These are phyloP conservation scores for Myotis planiceps DNA, from an alignment of 2,797 vertebrate genomes.

Conservation along the genomic window DNA sequence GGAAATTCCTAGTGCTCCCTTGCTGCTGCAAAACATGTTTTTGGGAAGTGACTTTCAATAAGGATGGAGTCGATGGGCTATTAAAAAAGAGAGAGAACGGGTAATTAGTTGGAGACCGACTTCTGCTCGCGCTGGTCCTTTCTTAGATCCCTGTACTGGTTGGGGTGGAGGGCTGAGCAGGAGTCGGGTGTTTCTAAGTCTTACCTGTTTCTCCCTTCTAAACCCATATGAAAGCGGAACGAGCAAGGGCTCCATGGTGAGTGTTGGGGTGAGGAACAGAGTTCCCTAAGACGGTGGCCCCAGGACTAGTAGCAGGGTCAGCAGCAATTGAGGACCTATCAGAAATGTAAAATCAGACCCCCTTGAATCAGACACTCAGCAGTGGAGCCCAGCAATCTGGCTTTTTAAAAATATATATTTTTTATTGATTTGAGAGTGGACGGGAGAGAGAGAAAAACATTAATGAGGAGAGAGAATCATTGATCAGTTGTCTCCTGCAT, in stretches of 20 bases:
- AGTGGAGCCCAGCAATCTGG: background rate
- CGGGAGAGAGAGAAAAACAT: too few species aligned
- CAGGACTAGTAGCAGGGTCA: background rate
- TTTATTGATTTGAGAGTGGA: too few species aligned
- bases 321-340: background rate
- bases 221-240: background rate
- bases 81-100: background rate
- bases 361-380: background rate
- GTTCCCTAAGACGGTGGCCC: background rate
- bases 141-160: background rate
- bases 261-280: background rate
- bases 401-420: too few species aligned
- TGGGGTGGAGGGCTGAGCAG: background rate
- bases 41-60: slow-evolving; percentile 68
- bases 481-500: too few species aligned
- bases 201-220: background rate
- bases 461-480: too few species aligned
- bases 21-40: slow-evolving; percentile 79
- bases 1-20: slow-evolving; percentile 79
- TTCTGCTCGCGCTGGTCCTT: background rate
- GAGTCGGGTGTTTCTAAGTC: background rate
- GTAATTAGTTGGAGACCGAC: background rate
- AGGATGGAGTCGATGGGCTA: slow-evolving; percentile 1
- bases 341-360: background rate
- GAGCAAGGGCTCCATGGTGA: background rate